Evolutionary conservation across 2,888 invertebrate genomes (phyloP), one percentile per base, ranked within the genome.

Genomic region (Glomeris marginata): DNA sequence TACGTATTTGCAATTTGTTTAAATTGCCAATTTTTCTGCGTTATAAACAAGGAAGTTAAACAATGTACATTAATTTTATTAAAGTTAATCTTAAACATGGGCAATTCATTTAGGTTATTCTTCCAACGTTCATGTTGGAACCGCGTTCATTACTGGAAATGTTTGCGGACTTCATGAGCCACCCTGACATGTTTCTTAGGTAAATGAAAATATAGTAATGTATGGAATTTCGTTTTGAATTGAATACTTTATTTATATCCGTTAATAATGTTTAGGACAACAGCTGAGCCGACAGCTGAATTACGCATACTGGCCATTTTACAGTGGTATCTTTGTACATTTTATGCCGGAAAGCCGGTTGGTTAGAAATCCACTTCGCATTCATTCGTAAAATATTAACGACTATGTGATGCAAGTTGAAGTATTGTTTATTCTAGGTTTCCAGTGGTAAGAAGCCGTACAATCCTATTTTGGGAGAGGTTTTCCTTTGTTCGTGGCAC

Each of bases 381-480:
- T 36, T 36, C 36, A 36, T 10, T 36, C 13, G 10, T 36, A 36
- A 36, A 36, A 10, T 36, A 36, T 36, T 36, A 10, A 36, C 36
- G 10, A 35, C 13, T 35, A 13, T 13, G 10, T 13, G 13, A 11
- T 35, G 10, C 13, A 11, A 35, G 10, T 35, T 11, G 10, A 10
- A 35, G 36, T 5, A 15, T 35, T 35, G 8, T 15, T 10, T 45
- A 45, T 42, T 41, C 2, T 33, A 58, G 51, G 58, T 61, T 44
- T 57, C 59, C 35, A 53, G 58, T 33, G 70, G 70, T 37, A 72
- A 71, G 60, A 73, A 73, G 56, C 73, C 73, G 1, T 73, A 70
- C 60, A 73, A 74, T 58, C 73, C 73, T 2, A 67, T 73, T 38
- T 65, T 73, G 41, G 73, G 73, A 2, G 73, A 73, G 61, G 67